Conservation (phyloP, 1,140 invertebrate genomes). For the Pogonomyrmex californicus region DNA sequence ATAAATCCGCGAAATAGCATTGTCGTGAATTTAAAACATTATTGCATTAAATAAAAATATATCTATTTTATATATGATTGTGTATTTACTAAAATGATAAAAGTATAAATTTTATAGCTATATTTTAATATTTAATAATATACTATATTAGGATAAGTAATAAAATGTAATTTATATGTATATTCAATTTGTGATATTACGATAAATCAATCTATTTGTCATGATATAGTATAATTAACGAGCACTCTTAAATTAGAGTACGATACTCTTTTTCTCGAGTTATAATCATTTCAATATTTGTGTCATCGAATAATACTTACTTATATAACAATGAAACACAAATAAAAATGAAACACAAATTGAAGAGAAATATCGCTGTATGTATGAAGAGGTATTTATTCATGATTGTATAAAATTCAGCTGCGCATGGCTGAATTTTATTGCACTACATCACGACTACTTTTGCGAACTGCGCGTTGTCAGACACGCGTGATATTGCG, state of each 20-base stretch:
- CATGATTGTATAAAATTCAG: slow-evolving; percentile 80
- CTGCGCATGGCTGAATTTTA: slow-evolving; percentile 77
- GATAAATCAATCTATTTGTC: not conserved
- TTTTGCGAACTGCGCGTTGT: slow-evolving; percentile 77
- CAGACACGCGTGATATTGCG: slow-evolving; percentile 39
- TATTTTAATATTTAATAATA: not conserved
- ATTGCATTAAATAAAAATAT: not conserved
- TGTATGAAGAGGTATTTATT: slow-evolving; percentile 85
- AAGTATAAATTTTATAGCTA: no score
- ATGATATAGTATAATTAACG: not conserved
- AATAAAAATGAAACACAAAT: slow-evolving; percentile 13
- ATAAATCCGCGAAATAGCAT: not conserved
- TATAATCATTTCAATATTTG: not conserved
- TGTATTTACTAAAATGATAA: no score
- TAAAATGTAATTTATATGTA: no score
- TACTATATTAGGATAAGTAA: no score
- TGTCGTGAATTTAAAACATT: not conserved
- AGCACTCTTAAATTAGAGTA: not conserved
- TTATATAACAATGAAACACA: not conserved
- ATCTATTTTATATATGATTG: no score
- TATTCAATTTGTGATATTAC: not conserved
- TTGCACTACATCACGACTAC: slow-evolving; percentile 84
- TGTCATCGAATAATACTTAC: not conserved
- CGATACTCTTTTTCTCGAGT: not conserved
- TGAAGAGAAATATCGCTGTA: slow-evolving; percentile 56